Percentiles rank a stretch among this genome's conserved stretches.
Evolutionary conservation across 2,888 invertebrate genomes (phyloP).

Genomic region (Gastracanthus pulcherrimus): DNA sequence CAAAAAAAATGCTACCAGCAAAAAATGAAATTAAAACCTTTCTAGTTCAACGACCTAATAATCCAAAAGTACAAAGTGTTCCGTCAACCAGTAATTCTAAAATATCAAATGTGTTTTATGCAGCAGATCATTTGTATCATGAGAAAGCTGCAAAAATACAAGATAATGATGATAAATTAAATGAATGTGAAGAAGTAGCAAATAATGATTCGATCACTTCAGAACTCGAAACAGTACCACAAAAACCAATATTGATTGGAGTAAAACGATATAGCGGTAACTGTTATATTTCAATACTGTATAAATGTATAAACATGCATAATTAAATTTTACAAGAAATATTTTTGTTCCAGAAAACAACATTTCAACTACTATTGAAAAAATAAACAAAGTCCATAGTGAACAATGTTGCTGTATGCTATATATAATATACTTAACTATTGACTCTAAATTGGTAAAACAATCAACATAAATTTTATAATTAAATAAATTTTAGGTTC

Average conservation of each 20-base stretch:
- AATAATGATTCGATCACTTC: neutral
- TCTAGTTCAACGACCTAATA: neutral
- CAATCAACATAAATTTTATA: no score
- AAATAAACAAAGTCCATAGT: conserved; percentile 18
- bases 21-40: neutral
- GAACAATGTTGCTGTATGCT: conserved; percentile 37
- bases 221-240: neutral
- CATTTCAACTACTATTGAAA: neutral
- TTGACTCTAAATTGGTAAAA: no score
- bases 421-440: neutral
- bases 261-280: neutral
- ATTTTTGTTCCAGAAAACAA: neutral
- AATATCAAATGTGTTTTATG: neutral
- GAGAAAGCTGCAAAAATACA: neutral
- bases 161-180: neutral
- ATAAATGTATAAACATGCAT: neutral
- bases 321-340: neutral
- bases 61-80: neutral
- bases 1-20: neutral
- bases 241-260: neutral
- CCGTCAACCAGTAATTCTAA: neutral
- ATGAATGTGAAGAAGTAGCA: neutral
- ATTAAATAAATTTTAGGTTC: conserved; percentile 13
- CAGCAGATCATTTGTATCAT: neutral
- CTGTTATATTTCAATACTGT: neutral